Base-by-base conservation (phyloP, 2,113 vertebrate genomes). In the Macrotis lagotis region DNA sequence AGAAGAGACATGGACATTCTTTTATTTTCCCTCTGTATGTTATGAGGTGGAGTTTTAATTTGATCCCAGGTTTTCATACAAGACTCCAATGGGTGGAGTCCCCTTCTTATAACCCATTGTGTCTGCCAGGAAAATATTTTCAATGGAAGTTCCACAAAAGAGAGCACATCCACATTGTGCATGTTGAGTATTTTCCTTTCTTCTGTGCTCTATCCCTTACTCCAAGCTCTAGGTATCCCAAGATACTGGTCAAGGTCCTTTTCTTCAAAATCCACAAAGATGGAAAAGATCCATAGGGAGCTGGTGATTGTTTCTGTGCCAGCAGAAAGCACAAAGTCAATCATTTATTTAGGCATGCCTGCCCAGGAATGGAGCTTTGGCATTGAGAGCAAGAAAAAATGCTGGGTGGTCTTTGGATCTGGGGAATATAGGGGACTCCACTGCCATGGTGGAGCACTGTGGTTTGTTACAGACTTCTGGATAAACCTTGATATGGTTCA, bases 281-380 rank as follows among this genome's bases (percentile, higher is more conserved):
- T 1, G 53, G 28, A 55, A 95, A 92, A 90, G 96, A 92, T 88
- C 31, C 89, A 74, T 88, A 89, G 26, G 53, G 92, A 90, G 55
- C 74, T 48, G 52, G 90, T 26, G 52, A 48, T 1, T 93, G 26
- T 88, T 66, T 88, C 1, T 48, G 91, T 94, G 48, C 12, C 59
- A 83, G 47, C 51, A 52, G 88, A 55, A 94, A 94, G 52, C 6
- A 88, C 47, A 97, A 96, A 97, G 93, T 8, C 95, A 93, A 94
- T 12, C 0, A 0, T 10, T 12, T 0, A 0, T 16, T 16, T 37
- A 48, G 12, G 25, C 8, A 94, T 1, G 26, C 47, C 92, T 90
- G 9, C 47, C 66, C 92, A 48, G 66, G 47, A 97, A 95, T 22
- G 48, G 26, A 66, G 88, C 8, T 89, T 10, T 93, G 16, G 51